Evolutionary conservation across 2,888 invertebrate species (phyloP), one percentile per base, ranked within the genome.

Genomic region (Frankliniella fusca): DNA sequence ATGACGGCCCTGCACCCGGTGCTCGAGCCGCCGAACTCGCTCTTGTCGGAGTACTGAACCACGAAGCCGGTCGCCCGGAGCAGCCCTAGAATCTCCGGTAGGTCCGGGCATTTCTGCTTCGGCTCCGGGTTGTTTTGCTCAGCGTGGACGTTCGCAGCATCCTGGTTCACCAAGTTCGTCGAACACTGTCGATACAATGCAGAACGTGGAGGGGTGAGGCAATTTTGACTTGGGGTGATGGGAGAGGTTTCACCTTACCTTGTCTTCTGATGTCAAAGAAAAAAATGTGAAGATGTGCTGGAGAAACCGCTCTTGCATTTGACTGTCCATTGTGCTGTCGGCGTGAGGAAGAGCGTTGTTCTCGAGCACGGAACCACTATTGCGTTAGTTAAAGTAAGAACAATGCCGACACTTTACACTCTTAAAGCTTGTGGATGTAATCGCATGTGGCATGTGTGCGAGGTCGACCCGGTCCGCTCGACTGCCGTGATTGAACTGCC

Each of bases 41-140:
- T 27, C 70, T 76, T 76, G 70, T 76, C 70, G 70, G 23, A 27
- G 70, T 76, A 76, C 70, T 76, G 23, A 27, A 76, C 27, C 23
- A 27, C 11, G 70, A 76, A 76, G 70, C 70, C 70, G 23, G 70
- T 12, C 23, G 23, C 27, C 11, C 12, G 70, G 23, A 76, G 70
- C 27, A 76, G 0, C 10, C 27, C 23, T 12, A 76, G 11, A 23
- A 76, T 23, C 23, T 27, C 27, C 8, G 70, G 70, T 10, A 76
- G 23, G 70, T 76, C 70, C 2, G 70, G 70, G 27, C 27, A 27
- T 27, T 23, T 76, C 70, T 27, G 9, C 70, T 23, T 12, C 27
- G 70, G 11, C 23, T 27, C 23, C 70, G 70, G 27, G 8, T 76
- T 9, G 9, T 23, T 5, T 1, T 27, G 70, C 8, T 20, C 20